Evolutionary conservation across 2,888 invertebrate species (phyloP), one percentile per base, ranked within the genome.

Genomic region (Theristus sp.): DNA sequence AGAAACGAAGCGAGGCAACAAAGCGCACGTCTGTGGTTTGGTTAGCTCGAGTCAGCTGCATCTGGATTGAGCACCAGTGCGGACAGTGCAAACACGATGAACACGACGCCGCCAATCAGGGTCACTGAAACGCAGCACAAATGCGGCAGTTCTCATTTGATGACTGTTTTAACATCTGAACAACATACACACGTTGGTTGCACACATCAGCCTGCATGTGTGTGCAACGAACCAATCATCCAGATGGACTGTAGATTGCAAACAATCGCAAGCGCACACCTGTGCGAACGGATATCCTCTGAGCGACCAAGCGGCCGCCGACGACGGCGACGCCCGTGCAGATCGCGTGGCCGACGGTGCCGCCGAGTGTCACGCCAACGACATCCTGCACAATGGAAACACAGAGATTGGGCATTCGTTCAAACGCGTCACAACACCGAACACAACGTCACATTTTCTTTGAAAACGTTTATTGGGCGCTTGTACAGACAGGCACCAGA

Each of bases 241-340:
- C n/a, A n/a, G n/a, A n/a, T n/a, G n/a, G n/a, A n/a, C n/a, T n/a
- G n/a, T n/a, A n/a, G n/a, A n/a, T n/a, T n/a, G n/a, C n/a, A n/a
- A n/a, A n/a, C n/a, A n/a, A n/a, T 2, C 27, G 26, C 26, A 57
- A n/a, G 0, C 10, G 2, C 49, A 3, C 75, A 91, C 90, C 89
- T 79, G 94, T 93, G 78, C 90, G 81, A 28, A 96, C 90, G 66
- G 96, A 96, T 74, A 98, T 96, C 79, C 84, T 87, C 76, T 93
- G 89, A 55, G 96, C 94, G 67, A 98, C 85, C 81, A 96, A 86
- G 70, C 94, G 81, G 0, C 98, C 98, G 49, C 94, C 94, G 66
- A 98, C 80, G 60, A 98, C 96, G 66, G 98, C 98, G 67, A 98
- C 78, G 1, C 93, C 93, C 22, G 98, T 98, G 76, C 98, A 98